Evolutionary conservation across 2,113 vertebrate genomes (phyloP).

Genomic region (Prochilodus magdalenae): DNA sequence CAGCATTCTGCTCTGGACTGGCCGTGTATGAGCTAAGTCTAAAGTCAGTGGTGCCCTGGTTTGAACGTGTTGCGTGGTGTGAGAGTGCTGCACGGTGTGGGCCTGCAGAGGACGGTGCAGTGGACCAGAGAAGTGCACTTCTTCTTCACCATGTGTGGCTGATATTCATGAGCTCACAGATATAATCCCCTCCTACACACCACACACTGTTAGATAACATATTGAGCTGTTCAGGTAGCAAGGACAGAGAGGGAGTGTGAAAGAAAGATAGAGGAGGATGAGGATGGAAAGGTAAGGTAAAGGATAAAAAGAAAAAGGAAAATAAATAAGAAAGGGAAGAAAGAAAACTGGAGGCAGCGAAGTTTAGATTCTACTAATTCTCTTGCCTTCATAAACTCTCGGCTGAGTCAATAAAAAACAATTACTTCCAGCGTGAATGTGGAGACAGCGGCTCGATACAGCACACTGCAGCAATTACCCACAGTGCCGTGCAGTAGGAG

Average conservation of each 20-base stretch:
- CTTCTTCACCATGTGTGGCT: constrained; percentile 44
- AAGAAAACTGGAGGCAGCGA: neutral
- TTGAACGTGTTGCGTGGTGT: constrained; percentile 28
- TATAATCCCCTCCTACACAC: constrained; percentile 52
- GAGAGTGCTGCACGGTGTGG: neutral
- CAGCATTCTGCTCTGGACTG: constrained; percentile 4
- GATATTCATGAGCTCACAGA: constrained; percentile 46
- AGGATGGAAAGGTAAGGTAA: neutral
- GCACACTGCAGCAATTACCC: constrained; percentile 15
- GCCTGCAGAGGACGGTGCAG: constrained; percentile 27
- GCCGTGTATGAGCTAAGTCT: constrained; percentile 18
- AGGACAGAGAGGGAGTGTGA: constrained; percentile 29
- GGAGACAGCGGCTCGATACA: neutral
- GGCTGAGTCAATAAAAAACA: neutral
- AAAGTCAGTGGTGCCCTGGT: constrained; percentile 9
- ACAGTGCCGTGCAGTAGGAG: neutral
- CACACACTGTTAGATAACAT: constrained; percentile 54
- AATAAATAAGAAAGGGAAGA: neutral
- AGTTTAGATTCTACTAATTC: neutral
- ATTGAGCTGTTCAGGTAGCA: constrained; percentile 40
- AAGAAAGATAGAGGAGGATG: neutral
- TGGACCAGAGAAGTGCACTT: constrained; percentile 49
- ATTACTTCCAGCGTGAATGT: constrained; percentile 2
- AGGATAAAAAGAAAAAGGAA: neutral
- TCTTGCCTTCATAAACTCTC: neutral